A percentile compares a stretch with the other conserved stretches of the same genome.
phyloP scores from a whole-genome alignment of 2,113 vertebrate genomes.

The Lophotis ruficrista region DNA sequence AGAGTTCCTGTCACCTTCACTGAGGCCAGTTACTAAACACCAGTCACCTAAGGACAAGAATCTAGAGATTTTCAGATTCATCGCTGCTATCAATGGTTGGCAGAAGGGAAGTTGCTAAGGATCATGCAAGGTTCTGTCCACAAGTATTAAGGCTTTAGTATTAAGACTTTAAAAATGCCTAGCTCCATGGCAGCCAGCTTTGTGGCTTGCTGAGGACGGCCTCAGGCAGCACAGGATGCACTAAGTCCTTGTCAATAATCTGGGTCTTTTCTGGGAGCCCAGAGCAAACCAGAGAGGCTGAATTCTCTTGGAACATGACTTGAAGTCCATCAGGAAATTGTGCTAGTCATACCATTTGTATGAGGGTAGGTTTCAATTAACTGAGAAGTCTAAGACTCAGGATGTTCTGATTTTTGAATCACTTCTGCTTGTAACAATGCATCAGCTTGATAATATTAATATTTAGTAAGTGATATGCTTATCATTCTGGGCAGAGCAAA shows the following conservation, averaged over 20 bases:
- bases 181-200: background rate
- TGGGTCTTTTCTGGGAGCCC: background rate
- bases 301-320: background rate
- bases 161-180: background rate
- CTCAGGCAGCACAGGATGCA: background rate
- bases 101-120: background rate
- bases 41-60: background rate
- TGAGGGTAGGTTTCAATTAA: background rate
- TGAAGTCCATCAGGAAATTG: background rate
- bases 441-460: slow-evolving; percentile 34
- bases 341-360: background rate
- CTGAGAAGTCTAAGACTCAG: background rate
- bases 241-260: background rate
- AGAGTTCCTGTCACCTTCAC: background rate
- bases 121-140: background rate
- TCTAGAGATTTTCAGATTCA: background rate
- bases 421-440: background rate
- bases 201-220: background rate
- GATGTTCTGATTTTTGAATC: slow-evolving; percentile 9
- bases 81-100: background rate
- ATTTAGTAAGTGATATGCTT: slow-evolving; percentile 43
- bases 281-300: background rate
- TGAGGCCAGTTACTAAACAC: background rate
- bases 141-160: background rate
- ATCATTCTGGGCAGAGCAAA: background rate